A percentile compares a stretch with the other conserved stretches of the same genome.
Conservation (phyloP, 2,797 vertebrate species). For the Uromys caudimaculatus region DNA sequence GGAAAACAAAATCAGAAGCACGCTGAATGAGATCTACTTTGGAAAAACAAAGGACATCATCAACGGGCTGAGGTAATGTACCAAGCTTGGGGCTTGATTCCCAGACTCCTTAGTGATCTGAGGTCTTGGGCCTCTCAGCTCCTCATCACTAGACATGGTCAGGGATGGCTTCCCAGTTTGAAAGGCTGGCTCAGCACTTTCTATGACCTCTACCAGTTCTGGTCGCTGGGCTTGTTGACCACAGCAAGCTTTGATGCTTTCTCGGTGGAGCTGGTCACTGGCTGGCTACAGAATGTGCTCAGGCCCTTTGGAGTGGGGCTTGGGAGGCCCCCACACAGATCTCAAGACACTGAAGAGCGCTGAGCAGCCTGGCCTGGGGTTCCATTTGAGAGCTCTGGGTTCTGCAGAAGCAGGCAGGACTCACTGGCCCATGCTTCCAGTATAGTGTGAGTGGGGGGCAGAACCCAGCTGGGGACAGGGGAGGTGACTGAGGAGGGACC, state of each 20-base stretch:
- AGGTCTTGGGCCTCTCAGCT: background rate
- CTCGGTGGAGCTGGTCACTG: background rate
- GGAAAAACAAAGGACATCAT: conserved; percentile 99
- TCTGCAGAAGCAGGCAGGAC: background rate
- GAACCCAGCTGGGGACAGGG: rapidly evolving
- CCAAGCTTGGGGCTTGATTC: background rate
- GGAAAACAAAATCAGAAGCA: conserved; percentile 99
- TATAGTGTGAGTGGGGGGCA: background rate
- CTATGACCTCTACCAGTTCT: rapidly evolving
- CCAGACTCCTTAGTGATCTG: rapidly evolving
- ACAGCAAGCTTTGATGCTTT: background rate
- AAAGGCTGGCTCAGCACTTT: rapidly evolving
- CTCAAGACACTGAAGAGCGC: rapidly evolving
- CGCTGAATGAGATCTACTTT: conserved; percentile 99
- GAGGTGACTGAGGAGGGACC: background rate
- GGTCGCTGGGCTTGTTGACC: background rate
- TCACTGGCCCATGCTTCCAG: background rate
- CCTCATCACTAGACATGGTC: background rate
- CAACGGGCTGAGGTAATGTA: conserved; percentile 96
- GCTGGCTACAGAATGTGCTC: background rate
- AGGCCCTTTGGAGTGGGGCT: background rate
- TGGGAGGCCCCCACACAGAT: background rate
- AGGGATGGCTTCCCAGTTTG: rapidly evolving
- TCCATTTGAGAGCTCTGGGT: rapidly evolving
- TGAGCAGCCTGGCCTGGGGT: background rate